Base-by-base conservation (phyloP, 2,113 vertebrate genomes). In the Paramisgurnus dabryanus region DNA sequence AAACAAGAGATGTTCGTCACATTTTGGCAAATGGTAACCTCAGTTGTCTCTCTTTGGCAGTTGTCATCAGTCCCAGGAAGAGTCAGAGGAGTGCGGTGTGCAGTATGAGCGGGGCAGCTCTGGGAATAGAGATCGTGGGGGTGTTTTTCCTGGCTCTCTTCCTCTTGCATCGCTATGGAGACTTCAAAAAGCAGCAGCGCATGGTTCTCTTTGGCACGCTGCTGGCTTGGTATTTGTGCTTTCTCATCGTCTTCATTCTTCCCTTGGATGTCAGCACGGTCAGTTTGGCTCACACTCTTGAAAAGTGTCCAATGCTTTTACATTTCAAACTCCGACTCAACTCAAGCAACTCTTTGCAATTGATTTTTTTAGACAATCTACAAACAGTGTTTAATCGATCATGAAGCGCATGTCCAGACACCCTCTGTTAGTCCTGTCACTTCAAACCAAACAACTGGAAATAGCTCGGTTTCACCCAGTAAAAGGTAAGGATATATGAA, bases 261-360 rank as follows among this genome's bases (percentile, higher is more conserved):
- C 97, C 98, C 0, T 90, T 99, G 89, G 97, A 98, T 83, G 97
- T 99, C 85, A 98, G 95, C 89, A 98, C 97, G 94, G 97, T 98
- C 89, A 90, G 96, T 90, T 50, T 49, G 47, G 6, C 7, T 10
- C 6, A 41, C 61, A 13, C 15, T 15, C 41, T 61, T 17, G 17
- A 45, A 41, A 60, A 7, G 7, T 39, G 17, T 82, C 9, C 11
- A 50, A 47, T 18, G 27, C 40, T 68, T 64, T 79, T 73, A 17
- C 13, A 58, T 58, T 58, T 8, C 17, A 18, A 9, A 58, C 8
- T n/a, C 7, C n/a, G 18, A 40, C 53, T 17, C 45, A 76, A 12
- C 22, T 76, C 5, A 0, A 22, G 4, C 13, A 49, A 49, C 22
- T 39, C 64, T 15, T 17, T 76, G 34, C 15, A 40, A 50, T 53